Evolutionary conservation across 2,888 invertebrate species (phyloP), one percentile per base, ranked within the genome.

Genomic region (Zele albiditarsus): DNA sequence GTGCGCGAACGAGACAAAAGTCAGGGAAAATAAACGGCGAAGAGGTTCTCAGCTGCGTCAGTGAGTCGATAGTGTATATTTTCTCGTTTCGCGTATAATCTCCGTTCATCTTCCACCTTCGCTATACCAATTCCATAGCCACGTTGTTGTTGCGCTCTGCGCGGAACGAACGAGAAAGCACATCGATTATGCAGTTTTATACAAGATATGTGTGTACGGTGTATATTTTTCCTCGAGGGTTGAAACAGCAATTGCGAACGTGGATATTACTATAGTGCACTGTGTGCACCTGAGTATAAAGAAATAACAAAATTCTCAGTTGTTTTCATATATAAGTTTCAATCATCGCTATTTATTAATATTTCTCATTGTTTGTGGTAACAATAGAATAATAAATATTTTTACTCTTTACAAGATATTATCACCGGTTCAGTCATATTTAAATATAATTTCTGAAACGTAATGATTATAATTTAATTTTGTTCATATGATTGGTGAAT

Each of bases 151-250:
- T 42, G 27, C 31, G 42, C 27, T 42, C 14, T n/a, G 42, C 16
- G 28, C 66, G 8, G 58, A 27, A 53, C 60, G 49, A 69, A 74
- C 62, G 58, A 62, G 68, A 60, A 38, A 62, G 42, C 31, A 65
- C 73, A 73, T 73, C 68, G 73, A 73, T 73, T 74, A 74, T 69
- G 74, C 62, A 69, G 63, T 74, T 74, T 74, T 69, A 69, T 62
- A 46, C 28, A 62, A 46, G 27, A 23, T 62, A 71, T 23, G 38
- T 38, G 31, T 53, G 65, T 53, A 53, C 33, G 28, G 62, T 12
- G 38, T 33, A 42, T 27, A 65, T 70, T 25, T 46, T 20, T 46
- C 53, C 23, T 67, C 27, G 46, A 25, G 67, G 53, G 28, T 14
- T 53, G 67, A 25, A 67, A 27, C n/a, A 67, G 31, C 23, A 42